phyloP scores from a whole-genome alignment of 2,888 invertebrate genomes.

The Andrena praecox region DNA sequence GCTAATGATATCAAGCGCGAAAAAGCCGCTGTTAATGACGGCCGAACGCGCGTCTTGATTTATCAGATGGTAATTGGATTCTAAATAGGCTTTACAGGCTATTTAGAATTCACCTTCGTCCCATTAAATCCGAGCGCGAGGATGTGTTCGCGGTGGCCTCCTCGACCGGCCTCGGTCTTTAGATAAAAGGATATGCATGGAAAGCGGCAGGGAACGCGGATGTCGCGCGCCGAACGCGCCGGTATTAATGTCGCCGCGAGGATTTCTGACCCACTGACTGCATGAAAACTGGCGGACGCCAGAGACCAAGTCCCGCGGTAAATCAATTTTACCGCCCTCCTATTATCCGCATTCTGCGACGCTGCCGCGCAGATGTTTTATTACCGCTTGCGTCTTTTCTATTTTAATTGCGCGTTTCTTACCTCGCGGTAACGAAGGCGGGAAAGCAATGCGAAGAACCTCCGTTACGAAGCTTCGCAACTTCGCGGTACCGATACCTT shows the following conservation, averaged over 20 bases:
- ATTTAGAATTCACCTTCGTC: constrained; percentile 29
- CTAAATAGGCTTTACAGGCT: constrained; percentile 30
- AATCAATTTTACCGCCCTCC: neutral
- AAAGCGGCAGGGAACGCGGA: constrained; percentile 39
- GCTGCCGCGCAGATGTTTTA: neutral
- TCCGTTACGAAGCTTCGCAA: too few relatives aligned
- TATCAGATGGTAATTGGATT: constrained; percentile 51
- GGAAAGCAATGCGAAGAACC: too few relatives aligned
- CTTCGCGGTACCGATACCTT: too few relatives aligned
- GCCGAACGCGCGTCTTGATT: constrained; percentile 48
- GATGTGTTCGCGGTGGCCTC: neutral
- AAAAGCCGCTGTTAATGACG: constrained; percentile 49
- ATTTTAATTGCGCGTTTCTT: too few relatives aligned
- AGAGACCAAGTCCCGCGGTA: constrained; percentile 8
- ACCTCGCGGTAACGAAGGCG: too few relatives aligned
- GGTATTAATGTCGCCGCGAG: constrained; percentile 20
- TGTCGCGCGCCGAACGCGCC: constrained; percentile 13
- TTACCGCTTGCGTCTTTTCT: too few relatives aligned
- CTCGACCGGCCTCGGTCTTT: neutral
- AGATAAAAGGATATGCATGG: constrained; percentile 29
- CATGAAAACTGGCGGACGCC: constrained; percentile 1
- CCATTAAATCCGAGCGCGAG: constrained; percentile 17
- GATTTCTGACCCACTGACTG: constrained; percentile 29
- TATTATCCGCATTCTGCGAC: neutral
- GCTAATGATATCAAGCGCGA: constrained; percentile 51